Conservation (phyloP, 2,113 vertebrate species). For the Calidris pygmaea region DNA sequence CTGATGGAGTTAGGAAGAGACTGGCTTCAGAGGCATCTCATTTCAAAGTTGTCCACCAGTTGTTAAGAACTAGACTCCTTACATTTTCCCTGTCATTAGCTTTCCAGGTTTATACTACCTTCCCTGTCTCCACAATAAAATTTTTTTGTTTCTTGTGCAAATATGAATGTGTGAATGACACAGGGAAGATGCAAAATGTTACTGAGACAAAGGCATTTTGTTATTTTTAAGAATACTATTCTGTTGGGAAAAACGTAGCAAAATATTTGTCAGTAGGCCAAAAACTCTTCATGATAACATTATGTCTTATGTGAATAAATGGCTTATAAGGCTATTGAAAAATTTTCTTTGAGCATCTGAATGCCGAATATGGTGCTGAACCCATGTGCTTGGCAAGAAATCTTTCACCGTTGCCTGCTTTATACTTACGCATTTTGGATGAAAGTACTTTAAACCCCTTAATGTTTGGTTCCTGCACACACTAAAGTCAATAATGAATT, state of each 20-base stretch:
- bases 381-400: background rate
- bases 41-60: background rate
- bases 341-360: background rate
- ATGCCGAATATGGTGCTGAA: background rate
- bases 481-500: background rate
- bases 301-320: background rate
- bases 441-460: background rate
- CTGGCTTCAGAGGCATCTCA: background rate
- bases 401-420: background rate
- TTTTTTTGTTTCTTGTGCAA: background rate
- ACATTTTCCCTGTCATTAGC: background rate
- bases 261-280: background rate
- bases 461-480: background rate
- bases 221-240: background rate
- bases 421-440: background rate
- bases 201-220: background rate
- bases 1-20: background rate
- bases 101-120: background rate
- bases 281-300: background rate
- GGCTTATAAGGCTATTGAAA: background rate
- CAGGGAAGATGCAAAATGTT: background rate
- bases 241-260: background rate
- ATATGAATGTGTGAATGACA: background rate
- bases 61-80: background rate
- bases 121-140: background rate